These are phyloP conservation scores for Catalaphyllia jardinei DNA, from an alignment of 64 coral and sea anemone species.

Conservation along the genomic window DNA sequence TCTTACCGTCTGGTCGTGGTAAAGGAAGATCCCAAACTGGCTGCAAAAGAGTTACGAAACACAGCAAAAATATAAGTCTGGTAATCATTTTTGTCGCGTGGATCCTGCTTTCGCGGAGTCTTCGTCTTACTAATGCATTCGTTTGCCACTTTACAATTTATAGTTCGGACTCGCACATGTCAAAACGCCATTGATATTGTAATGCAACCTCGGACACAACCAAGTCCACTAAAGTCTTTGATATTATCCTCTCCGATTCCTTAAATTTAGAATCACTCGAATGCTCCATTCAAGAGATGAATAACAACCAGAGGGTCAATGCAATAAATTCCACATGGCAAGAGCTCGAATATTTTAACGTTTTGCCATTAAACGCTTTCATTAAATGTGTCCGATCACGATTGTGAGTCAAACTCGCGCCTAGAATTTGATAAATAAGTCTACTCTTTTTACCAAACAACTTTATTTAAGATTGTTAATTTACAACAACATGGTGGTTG, in stretches of 20 bases:
- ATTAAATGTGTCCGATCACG: background rate
- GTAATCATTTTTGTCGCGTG: background rate
- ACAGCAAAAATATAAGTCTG: background rate
- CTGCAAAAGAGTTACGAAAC: background rate
- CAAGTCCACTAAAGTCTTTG: no score
- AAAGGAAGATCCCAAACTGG: background rate
- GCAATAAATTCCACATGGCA: background rate
- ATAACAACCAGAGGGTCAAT: background rate
- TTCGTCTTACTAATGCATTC: background rate
- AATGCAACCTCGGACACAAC: no score
- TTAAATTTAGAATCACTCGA: conserved; percentile 1
- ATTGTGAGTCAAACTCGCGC: no score
- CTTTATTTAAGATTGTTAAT: background rate
- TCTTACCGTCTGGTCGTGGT: background rate
- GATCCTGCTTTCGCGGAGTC: background rate
- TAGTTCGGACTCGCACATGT: background rate
- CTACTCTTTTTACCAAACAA: no score
- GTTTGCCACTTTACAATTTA: background rate
- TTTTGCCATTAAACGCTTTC: background rate
- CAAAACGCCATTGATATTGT: background rate
- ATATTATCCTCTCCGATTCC: no score
- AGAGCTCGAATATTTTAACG: background rate
- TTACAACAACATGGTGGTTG: background rate
- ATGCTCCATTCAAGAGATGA: background rate
- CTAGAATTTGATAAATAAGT: no score